Conservation (phyloP, 2,113 vertebrate species). For the Rhinolophus sinicus region DNA sequence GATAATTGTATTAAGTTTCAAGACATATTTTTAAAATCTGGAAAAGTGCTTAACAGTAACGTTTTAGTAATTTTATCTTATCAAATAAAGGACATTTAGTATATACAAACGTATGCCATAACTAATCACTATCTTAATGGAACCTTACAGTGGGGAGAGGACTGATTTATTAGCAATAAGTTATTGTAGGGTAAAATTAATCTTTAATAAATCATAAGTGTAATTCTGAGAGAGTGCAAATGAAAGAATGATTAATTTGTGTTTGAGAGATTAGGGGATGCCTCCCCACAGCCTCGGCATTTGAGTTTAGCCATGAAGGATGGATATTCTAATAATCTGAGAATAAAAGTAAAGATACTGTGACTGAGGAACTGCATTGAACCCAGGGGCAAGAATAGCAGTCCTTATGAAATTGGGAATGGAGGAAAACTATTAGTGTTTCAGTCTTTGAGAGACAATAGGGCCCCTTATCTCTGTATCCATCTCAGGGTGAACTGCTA, state of each 20-base stretch:
- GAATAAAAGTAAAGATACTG: background rate
- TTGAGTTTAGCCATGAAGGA: constrained; percentile 44
- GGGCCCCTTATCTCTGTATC: background rate
- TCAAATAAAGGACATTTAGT: background rate
- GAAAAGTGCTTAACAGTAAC: background rate
- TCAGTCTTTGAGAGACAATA: background rate
- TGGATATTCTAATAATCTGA: constrained; percentile 54
- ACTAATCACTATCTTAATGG: constrained; percentile 15
- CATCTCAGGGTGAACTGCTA: accelerated
- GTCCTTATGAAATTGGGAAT: background rate
- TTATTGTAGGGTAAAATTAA: constrained; percentile 58
- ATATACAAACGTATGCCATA: background rate
- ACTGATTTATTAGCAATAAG: constrained; percentile 58
- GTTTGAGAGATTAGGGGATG: constrained; percentile 40
- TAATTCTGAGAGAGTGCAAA: background rate
- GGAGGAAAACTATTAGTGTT: background rate
- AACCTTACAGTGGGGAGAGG: background rate
- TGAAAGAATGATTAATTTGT: constrained; percentile 68
- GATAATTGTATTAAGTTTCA: background rate
- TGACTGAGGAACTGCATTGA: background rate
- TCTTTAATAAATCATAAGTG: constrained; percentile 52
- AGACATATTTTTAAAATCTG: background rate
- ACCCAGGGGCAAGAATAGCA: background rate
- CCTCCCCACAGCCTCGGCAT: background rate
- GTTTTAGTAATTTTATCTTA: constrained; percentile 15